Base-by-base conservation (phyloP, 2,113 vertebrate genomes). In the Gracilinanus agilis region DNA sequence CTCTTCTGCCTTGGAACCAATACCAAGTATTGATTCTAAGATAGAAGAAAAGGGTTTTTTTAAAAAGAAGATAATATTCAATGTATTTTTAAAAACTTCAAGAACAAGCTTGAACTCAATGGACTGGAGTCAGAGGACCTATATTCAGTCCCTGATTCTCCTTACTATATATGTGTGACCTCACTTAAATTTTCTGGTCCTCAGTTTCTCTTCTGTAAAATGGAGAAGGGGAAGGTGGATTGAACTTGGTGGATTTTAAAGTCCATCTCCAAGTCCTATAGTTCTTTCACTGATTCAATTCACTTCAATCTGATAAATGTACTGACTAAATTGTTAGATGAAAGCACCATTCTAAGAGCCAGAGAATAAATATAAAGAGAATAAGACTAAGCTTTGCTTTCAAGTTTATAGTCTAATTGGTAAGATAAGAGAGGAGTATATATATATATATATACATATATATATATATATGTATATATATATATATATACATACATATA, bases 71-170 rank as follows among this genome's bases (percentile, higher is more conserved):
- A 93, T 96, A 96, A 93, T 92, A 92, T 61, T 92, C 88, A 67
- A 94, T 97, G 88, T 9, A 16, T 83, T 95, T 97, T n/a, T 75
- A 98, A 91, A 83, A 97, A 97, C 92, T 55, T 95, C 55, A 96
- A 95, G 94, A 96, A 96, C 93, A 90, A 53, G 92, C n/a, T 67
- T 67, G 95, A 93, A 92, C 10, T 91, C 54, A 88, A 95, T 92
- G 54, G 7, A 23, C 21, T 83, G 16, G 6, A 83, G 19, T 83
- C 6, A n/a, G 19, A 83, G 19, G n/a, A 21, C 19, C 34, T 83
- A 19, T 49, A 49, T 49, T 49, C 49, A 49, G 5, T 49, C 5
- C 49, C 49, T 49, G 49, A 49, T 49, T 49, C 40, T 83, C 67
- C n/a, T 19, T 40, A 83, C 67, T 58, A 27, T 83, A 27, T 83